Evolutionary conservation across 1,140 invertebrate species (phyloP), one percentile per base, ranked within the genome.

Genomic region (Bombus soroeensis): DNA sequence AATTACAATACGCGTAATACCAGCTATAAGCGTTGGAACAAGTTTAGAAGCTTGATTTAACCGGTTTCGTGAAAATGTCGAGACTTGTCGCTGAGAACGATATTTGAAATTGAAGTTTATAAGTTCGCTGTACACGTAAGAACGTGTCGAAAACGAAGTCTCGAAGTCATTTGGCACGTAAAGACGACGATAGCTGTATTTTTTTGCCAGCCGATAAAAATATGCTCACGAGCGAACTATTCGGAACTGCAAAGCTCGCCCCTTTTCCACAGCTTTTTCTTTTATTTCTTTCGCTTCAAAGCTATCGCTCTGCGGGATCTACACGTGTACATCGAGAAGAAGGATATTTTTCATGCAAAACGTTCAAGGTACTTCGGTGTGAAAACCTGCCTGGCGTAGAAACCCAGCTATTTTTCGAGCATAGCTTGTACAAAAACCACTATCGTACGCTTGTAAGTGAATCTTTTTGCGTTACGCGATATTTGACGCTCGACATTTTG

Each of bases 311-410:
- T 15, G 9, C 47, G 13, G 62, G n/a, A 57, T 76, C 59, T 83
- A 77, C 74, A 77, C 68, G 64, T 70, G 62, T 76, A 83, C 74
- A 70, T 76, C 41, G 59, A 39, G 64, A 37, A 57, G 57, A 66
- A 77, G 43, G 64, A 83, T 83, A 83, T 83, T 77, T 77, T 57
- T 77, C 81, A 70, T 83, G 73, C 66, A 83, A 83, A 83, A 74
- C 41, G 43, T 83, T 83, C 74, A 28, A 5, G 81, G 39, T 75
- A n/a, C n/a, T 62, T 82, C 41, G 81, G 32, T 28, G 64, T 22
- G 74, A 59, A 70, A 83, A 68, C 43, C 28, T 59, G 41, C 34
- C 53, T 34, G 39, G 39, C 43, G 41, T 68, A 68, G 72, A 66
- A 76, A 77, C 39, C 81, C 43, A 68, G 73, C 43, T 70, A 83